Evolutionary conservation across 2,797 vertebrate genomes (phyloP).

Genomic region (Urocyon cinereoargenteus): DNA sequence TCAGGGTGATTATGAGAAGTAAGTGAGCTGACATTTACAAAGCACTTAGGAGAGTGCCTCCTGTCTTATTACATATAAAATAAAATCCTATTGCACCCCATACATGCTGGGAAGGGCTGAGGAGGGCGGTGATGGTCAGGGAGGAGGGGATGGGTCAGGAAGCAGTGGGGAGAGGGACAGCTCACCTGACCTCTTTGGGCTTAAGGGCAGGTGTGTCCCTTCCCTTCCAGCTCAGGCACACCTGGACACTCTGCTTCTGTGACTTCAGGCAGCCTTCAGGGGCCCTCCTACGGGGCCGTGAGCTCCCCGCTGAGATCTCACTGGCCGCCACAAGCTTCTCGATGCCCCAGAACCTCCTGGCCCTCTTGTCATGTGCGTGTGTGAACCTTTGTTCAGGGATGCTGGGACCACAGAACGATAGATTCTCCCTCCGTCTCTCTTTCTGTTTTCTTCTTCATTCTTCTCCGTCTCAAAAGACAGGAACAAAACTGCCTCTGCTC

Average conservation of each 20-base stretch:
- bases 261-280: background rate
- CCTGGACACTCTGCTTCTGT: background rate
- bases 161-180: fast-evolving
- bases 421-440: background rate
- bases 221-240: background rate
- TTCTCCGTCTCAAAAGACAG: background rate
- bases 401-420: background rate
- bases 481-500: background rate
- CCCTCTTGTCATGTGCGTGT: background rate
- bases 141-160: background rate
- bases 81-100: background rate
- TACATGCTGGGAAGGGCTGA: background rate
- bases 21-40: background rate
- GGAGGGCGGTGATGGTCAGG: fast-evolving
- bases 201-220: background rate
- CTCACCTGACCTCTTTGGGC: background rate
- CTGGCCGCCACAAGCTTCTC: background rate
- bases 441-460: background rate
- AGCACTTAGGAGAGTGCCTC: background rate
- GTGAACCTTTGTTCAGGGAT: background rate
- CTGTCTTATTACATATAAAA: background rate
- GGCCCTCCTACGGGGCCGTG: too few species aligned
- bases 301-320: background rate
- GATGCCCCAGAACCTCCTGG: background rate
- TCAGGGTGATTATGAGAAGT: background rate